phyloP scores from a whole-genome alignment of 2,797 vertebrate species.

The Pseudomugil gertrudae region DNA sequence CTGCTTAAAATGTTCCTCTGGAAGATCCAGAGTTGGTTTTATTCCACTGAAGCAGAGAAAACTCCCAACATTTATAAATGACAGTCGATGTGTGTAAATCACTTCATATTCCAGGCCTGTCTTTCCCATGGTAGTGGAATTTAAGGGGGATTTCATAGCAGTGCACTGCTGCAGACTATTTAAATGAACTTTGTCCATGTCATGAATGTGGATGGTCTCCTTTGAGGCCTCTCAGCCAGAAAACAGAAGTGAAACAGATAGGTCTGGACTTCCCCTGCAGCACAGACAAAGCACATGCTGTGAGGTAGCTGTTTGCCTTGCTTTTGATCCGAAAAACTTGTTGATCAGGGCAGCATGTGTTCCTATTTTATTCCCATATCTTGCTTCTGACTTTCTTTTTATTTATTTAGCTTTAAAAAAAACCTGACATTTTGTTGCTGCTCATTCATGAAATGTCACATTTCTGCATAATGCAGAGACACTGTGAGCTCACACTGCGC shows the following conservation, averaged over 20 bases:
- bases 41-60: not conserved
- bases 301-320: conserved; percentile 51
- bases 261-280: conserved; percentile 81
- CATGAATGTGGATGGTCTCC: conserved; percentile 54
- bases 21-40: not conserved
- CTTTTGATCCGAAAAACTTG: conserved; percentile 69
- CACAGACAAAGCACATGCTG: conserved; percentile 75
- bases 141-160: conserved; percentile 61
- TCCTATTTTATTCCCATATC: conserved; percentile 3
- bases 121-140: conserved; percentile 24
- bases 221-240: conserved; percentile 66
- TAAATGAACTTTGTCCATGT: conserved; percentile 62
- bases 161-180: conserved; percentile 44
- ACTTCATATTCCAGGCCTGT: not conserved
- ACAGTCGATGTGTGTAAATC: conserved; percentile 9
- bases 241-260: conserved; percentile 85
- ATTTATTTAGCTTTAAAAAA: not conserved
- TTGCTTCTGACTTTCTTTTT: not conserved
- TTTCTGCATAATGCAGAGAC: conserved; percentile 26
- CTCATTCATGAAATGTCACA: conserved; percentile 30
- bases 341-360: conserved; percentile 55
- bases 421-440: not conserved
- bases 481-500: conserved; percentile 24
- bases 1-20: not conserved
- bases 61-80: conserved; percentile 2